phyloP scores from a whole-genome alignment of 1,140 invertebrate genomes.

The Patella vulgata region DNA sequence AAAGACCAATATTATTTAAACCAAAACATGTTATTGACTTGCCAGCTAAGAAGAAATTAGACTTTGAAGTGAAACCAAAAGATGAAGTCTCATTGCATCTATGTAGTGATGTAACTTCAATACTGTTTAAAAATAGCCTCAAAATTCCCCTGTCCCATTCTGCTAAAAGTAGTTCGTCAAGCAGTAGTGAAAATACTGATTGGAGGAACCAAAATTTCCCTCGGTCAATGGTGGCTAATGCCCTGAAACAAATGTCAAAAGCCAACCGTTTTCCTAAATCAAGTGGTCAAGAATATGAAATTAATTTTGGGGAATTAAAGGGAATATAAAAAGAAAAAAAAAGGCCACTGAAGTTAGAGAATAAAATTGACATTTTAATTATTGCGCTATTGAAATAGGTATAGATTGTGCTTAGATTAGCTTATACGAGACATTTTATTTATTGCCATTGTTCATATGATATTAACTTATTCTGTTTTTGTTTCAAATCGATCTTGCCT shows the following conservation, averaged over 20 bases:
- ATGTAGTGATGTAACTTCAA: slow-evolving; percentile 53
- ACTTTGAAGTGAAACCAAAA: slow-evolving; percentile 37
- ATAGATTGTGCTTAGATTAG: too few species aligned
- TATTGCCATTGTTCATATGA: too few species aligned
- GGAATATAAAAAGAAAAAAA: too few species aligned
- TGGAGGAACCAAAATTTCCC: slow-evolving; percentile 37
- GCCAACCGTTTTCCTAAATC: slow-evolving; percentile 43
- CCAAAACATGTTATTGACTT: slow-evolving; percentile 58
- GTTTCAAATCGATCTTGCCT: too few species aligned
- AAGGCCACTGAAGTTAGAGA: too few species aligned
- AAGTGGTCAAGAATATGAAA: slow-evolving; percentile 40
- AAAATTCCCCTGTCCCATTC: slow-evolving; percentile 8
- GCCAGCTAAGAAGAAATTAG: slow-evolving; percentile 55
- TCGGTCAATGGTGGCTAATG: slow-evolving; percentile 38
- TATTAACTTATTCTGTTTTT: too few species aligned
- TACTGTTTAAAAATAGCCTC: slow-evolving; percentile 50
- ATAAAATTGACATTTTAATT: too few species aligned
- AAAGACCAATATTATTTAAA: slow-evolving; percentile 60
- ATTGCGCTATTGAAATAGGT: too few species aligned
- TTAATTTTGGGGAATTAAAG: slow-evolving; percentile 24
- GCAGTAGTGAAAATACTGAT: slow-evolving; percentile 19
- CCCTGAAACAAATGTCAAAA: slow-evolving; percentile 41
- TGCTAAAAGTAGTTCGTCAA: slow-evolving; percentile 11
- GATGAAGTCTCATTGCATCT: slow-evolving; percentile 54
- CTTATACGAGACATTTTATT: too few species aligned